Evolutionary conservation across 1,140 invertebrate genomes (phyloP).

Genomic region (Lordiphosa clarofinis): DNA sequence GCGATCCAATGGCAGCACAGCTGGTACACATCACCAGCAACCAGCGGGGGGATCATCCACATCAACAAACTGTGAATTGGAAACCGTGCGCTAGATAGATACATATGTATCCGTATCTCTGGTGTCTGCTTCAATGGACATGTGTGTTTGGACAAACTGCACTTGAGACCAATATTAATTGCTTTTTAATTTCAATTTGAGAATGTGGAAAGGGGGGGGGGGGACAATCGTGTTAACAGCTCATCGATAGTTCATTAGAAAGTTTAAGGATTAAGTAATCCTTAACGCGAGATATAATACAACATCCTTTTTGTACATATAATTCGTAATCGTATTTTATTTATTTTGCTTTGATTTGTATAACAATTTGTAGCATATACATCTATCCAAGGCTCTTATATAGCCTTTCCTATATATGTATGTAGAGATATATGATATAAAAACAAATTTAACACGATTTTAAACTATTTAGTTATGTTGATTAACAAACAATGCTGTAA

Average conservation of each 20-base stretch:
- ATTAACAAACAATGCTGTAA: conserved; percentile 25
- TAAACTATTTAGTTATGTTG: conserved; percentile 23
- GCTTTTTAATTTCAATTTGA: conserved; percentile 6
- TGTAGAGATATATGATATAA: conserved; percentile 39
- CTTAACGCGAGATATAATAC: too few species aligned
- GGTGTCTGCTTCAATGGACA: neutral
- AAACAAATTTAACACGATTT: conserved; percentile 69
- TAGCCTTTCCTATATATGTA: conserved; percentile 27
- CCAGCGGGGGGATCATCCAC: neutral
- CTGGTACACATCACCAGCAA: conserved; percentile 55
- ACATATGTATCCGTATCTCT: conserved; percentile 6
- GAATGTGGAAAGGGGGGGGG: neutral
- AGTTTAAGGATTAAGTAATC: too few species aligned
- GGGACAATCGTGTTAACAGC: neutral
- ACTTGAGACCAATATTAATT: conserved; percentile 8
- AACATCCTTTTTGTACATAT: neutral
- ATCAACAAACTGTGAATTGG: conserved; percentile 2
- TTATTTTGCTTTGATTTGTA: conserved; percentile 48
- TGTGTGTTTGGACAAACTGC: conserved; percentile 11
- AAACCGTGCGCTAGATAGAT: conserved; percentile 12
- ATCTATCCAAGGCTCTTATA: conserved; percentile 22
- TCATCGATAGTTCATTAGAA: neutral
- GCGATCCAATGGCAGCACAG: conserved; percentile 60
- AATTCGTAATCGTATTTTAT: conserved; percentile 30
- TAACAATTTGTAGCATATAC: conserved; percentile 68